Base-by-base conservation (phyloP, 2,797 vertebrate genomes). In the Margarornis squamiger region DNA sequence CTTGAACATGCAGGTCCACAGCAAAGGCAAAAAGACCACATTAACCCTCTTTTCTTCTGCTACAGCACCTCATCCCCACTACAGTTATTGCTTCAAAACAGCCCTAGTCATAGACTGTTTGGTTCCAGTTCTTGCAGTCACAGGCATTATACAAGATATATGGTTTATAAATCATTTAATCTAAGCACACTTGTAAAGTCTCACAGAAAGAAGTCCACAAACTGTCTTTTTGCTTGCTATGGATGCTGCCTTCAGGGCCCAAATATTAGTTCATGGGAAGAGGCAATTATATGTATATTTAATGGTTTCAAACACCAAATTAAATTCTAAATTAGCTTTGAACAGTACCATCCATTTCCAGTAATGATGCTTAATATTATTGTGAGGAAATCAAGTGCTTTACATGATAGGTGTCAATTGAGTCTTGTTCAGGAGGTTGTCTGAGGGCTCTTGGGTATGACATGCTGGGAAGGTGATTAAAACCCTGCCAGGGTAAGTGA, bases 111-210 rank as follows among this genome's bases (percentile, higher is more conserved):
- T 45, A 79, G 80, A 45, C 26, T 70, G 21, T 76, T 95, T 75
- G 20, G 49, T 91, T 95, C 77, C 18, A 61, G 3, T 71, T 75
- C 90, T 49, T 46, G 38, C 74, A 78, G 4, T 78, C 78, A 49
- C 10, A 94, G 55, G 34, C 59, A 54, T 86, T 81, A 36, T 65
- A 70, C 70, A 90, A 81, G 70, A 5, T 78, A 32, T 68, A 45
- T 84, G 14, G 90, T 97, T 97, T 90, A 86, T 88, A 95, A 92
- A 94, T 92, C 66, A 66, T 57, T 90, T 11, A 1, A 76, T 71
- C 41, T 36, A 17, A 20, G 12, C 21, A 48, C 14, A 17, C 88
- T 87, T 61, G 7, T 72, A 45, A 94, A 89, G 26, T 34, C 38
- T 81, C 20, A n/a, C 29, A 65, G 72, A 82, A 95, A 88, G 45